A percentile compares a stretch with the other conserved stretches of the same genome.
phyloP scores from a whole-genome alignment of 2,797 vertebrate genomes.

The Aphelocoma californica region DNA sequence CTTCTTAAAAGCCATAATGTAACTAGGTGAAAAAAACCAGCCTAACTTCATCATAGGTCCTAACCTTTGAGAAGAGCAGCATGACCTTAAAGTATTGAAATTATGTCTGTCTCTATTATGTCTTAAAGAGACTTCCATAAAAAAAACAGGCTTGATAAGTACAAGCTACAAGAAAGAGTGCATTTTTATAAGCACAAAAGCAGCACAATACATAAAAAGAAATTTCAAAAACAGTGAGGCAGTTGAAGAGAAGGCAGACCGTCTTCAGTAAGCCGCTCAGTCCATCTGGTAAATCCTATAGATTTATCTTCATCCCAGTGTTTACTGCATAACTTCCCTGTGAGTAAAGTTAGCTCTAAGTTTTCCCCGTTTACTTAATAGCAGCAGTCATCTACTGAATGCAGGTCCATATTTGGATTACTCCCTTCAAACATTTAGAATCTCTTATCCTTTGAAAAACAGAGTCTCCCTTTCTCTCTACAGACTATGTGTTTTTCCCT shows the following conservation, averaged over 20 bases:
- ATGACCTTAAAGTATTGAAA: conserved; percentile 55
- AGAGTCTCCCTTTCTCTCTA: not conserved
- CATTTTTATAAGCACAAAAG: conserved; percentile 21
- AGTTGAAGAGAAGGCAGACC: not conserved
- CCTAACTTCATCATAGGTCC: conserved; percentile 13
- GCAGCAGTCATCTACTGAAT: not conserved
- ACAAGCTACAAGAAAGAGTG: conserved; percentile 6
- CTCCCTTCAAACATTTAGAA: not conserved
- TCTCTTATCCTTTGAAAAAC: not conserved
- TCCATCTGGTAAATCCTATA: not conserved
- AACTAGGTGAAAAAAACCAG: conserved; percentile 36
- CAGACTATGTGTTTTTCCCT: not conserved
- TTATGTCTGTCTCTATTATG: conserved; percentile 2
- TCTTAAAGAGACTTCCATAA: conserved; percentile 29
- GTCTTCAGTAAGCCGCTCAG: not conserved
- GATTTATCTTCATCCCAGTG: not conserved
- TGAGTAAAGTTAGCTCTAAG: not conserved
- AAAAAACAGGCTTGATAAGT: conserved; percentile 23
- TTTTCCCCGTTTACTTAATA: not conserved
- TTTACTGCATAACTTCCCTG: not conserved
- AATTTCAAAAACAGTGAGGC: not conserved
- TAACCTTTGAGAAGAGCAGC: conserved; percentile 66
- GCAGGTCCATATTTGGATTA: not conserved
- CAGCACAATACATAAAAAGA: not conserved
- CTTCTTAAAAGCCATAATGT: conserved; percentile 33